Evolutionary conservation across 2,888 invertebrate genomes (phyloP), one percentile per base, ranked within the genome.

Genomic region (Calliphora vomitoria): DNA sequence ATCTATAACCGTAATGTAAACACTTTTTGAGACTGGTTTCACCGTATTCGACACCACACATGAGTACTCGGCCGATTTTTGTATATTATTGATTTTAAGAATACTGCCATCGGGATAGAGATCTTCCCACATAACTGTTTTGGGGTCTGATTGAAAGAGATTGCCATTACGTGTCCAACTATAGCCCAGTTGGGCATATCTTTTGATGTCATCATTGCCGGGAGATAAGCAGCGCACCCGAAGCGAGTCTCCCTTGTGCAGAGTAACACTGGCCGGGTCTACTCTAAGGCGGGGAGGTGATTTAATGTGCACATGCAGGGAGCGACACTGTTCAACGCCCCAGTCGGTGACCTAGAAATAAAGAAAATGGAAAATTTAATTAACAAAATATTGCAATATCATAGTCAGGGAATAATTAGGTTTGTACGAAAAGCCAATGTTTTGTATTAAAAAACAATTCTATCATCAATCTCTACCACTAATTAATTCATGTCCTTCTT

Each of bases 41-140:
- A 94, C 93, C 91, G 95, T 90, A 94, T 95, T 91, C 92, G 95
- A 85, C 0, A 97, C 97, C 91, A 96, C 95, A 91, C 97, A 97
- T 0, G 96, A 95, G 91, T 96, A 97, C 89, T 96, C 96, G 0
- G 96, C 96, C 0, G 97, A 96, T 95, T 96, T 97, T 96, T 97
- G 93, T 66, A 96, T 95, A 90, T 96, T 96, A 90, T 95, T 96
- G 41, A 98, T 95, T 91, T 97, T 96, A 6, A 98, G 94, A 79
- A 98, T 96, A 90, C 97, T 97, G 10, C 98, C 98, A 83, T 96
- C 96, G 0, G 97, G 97, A 92, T 96, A 97, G 38, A 98, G 94
- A 91, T 97, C 97, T 92, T 98, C 97, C 96, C 97, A 97, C 90
- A 97, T 96, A 90, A 97, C 97, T n/a, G 95, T 95, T 8, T 96